Percentiles rank a stretch among this genome's conserved stretches.
phyloP scores from a whole-genome alignment of 2,113 vertebrate genomes.

The Leucoraja erinaceus region DNA sequence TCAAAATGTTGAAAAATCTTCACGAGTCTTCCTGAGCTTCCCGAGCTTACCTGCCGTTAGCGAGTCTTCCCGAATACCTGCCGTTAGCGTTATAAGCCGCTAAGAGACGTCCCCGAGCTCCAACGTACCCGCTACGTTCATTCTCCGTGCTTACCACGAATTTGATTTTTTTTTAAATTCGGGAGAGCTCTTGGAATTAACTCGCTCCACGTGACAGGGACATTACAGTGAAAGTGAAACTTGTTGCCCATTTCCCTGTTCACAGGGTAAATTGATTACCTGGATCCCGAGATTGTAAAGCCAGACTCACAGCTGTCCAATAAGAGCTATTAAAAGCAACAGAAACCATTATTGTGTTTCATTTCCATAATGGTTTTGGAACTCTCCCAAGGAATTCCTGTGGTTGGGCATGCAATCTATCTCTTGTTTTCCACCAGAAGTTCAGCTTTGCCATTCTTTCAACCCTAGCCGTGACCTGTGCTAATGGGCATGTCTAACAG shows the following conservation, averaged over 20 bases:
- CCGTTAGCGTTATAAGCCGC: no score
- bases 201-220: no score
- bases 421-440: background rate
- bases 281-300: background rate
- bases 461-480: background rate
- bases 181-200: no score
- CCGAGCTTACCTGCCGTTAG: no score
- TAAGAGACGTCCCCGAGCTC: no score
- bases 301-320: background rate
- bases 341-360: background rate
- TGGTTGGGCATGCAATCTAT: background rate
- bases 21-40: no score
- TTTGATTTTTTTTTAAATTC: no score
- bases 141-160: no score
- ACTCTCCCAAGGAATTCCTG: background rate
- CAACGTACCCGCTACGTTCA: no score
- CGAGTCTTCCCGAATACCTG: no score
- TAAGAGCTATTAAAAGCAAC: background rate
- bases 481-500: slow-evolving; percentile 4
- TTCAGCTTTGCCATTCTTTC: background rate
- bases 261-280: background rate
- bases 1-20: no score
- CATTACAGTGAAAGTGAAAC: background rate
- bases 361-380: background rate
- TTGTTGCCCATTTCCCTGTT: background rate